Evolutionary conservation across 2,888 invertebrate genomes (phyloP), one percentile per base, ranked within the genome.

Genomic region (Hesperia comma): DNA sequence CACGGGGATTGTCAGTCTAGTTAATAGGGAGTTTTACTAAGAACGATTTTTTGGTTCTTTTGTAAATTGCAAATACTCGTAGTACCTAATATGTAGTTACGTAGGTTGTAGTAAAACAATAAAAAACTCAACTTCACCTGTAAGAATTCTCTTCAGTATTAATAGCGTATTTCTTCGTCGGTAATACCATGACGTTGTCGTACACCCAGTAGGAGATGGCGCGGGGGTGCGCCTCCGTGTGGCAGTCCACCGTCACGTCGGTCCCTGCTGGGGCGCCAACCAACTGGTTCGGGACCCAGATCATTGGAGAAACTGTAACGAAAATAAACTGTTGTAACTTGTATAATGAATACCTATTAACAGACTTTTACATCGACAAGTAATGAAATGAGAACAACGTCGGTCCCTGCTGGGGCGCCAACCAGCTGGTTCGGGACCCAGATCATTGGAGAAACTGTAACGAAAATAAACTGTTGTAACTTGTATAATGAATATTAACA

Each of bases 381-480:
- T n/a, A n/a, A n/a, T n/a, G n/a, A n/a, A n/a, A n/a, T n/a, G n/a
- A n/a, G n/a, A n/a, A n/a, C n/a, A n/a, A 98, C 98, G 93, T 98
- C 97, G 58, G 97, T 97, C 71, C 97, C 97, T 68, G 96, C 95
- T 68, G 98, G 98, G 37, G 98, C 98, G 1, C 98, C 98, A 71
- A 98, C 97, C 88, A 98, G 93, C 93, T 98, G 98, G 93, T 98
- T 98, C 66, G 98, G 97, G 73, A 98, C 97, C 96, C 97, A 98
- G 83, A 98, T 97, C 97, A 98, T 97, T 61, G 98, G 98, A 0
- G 97, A 96, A 93, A 98, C 98, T 98, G 93, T 26, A 93, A 91
- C 69, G 72, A 61, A 8, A 26, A 17, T 2, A 58, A 6, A 46
- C 32, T 32, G 6, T 21, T 53, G 12, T 15, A 43, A 63, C n/a